Base-by-base conservation (phyloP, 2,113 vertebrate genomes). In the Gopherus evgoodei region DNA sequence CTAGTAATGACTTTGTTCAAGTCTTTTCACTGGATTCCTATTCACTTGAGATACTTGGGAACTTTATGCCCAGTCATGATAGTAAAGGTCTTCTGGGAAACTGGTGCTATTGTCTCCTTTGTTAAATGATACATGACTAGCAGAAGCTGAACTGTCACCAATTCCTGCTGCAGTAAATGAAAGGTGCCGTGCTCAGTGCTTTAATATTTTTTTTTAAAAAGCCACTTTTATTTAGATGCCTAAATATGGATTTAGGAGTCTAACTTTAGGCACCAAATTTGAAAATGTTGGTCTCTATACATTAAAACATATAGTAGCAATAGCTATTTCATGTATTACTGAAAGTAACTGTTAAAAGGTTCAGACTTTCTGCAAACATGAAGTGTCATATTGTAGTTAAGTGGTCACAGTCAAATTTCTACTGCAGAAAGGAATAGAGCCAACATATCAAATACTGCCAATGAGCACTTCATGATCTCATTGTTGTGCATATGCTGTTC, bases 101-200 rank as follows among this genome's bases (percentile, higher is more conserved):
- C 81, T 22, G 50, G 19, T 5, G 29, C 83, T 25, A 35, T 16
- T 4, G 42, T 35, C 5, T 59, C 47, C 5, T 19, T 75, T 65
- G 35, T 38, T 54, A 54, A 85, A 87, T 72, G 83, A 7, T 81
- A 49, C 44, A 69, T 38, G 38, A 42, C 29, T 27, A 92, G 52
- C 21, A 76, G 81, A n/a, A 83, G 42, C 44, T 75, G 82, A 62
- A 75, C 76, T 19, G 13, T 75, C 38, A 75, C n/a, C 62, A 11
- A 65, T 31, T 7, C 14, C 53, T 35, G 31, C 31, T 17, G 31
- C 16, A 49, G 8, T 82, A 52, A 88, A 31, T 65, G 29, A 81
- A 6, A 6, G 21, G 4, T 19, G 11, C 0, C 0, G 1, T 10
- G 5, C 56, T 82, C 62, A 69, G 4, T 5, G n/a, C 27, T 38